Conservation (phyloP, 2,113 vertebrate species). For the Neopipo cinnamomea region DNA sequence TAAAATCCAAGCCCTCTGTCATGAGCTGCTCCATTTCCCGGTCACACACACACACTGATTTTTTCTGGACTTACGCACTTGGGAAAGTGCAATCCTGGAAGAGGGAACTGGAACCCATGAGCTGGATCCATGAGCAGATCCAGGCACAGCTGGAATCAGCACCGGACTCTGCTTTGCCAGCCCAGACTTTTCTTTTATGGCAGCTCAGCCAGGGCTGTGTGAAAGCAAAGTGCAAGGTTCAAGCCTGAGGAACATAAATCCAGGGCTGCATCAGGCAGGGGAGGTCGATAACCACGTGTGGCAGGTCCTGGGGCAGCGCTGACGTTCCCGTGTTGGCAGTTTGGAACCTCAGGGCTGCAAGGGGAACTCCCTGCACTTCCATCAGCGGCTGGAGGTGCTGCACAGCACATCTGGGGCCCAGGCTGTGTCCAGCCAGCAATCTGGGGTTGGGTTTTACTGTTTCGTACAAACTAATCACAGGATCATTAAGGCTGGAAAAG, state of each 20-base stretch:
- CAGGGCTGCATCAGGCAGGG: not conserved
- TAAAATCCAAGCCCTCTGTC: not conserved
- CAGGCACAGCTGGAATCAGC: rapidly evolving
- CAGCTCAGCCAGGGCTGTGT: not conserved
- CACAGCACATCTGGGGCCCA: not conserved
- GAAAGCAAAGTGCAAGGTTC: not conserved
- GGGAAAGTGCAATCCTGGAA: not conserved
- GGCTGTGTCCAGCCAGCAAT: not conserved
- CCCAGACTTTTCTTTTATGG: not conserved
- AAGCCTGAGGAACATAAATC: not conserved
- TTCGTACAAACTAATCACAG: not conserved
- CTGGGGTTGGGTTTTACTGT: not conserved
- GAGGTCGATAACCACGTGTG: rapidly evolving
- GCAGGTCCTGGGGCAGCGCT: not conserved
- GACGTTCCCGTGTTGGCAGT: rapidly evolving
- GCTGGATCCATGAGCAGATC: not conserved
- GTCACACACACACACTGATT: rapidly evolving
- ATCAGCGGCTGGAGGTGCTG: rapidly evolving
- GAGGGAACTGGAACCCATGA: not conserved
- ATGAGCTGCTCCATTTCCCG: not conserved
- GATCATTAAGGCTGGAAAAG: not conserved
- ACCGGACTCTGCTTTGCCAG: not conserved
- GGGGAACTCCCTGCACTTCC: rapidly evolving
- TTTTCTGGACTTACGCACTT: not conserved
- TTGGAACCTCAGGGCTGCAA: not conserved